These are phyloP conservation scores for Ligdia adustata DNA, from an alignment of 2,888 invertebrate species.

Conservation along the genomic window DNA sequence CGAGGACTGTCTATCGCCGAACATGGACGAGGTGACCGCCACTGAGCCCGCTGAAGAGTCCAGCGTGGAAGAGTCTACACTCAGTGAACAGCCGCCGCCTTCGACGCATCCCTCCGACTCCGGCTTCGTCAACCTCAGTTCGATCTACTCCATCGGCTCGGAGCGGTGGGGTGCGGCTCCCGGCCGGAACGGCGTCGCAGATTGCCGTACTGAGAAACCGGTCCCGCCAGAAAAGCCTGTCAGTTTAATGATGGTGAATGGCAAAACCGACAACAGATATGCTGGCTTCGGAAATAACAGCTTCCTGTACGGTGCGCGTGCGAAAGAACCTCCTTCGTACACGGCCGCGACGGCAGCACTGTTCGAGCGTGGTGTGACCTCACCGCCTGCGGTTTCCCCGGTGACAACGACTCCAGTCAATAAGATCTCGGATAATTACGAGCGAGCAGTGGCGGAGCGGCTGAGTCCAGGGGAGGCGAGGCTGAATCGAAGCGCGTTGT, in stretches of 20 bases:
- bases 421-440: constrained; percentile 80
- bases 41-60: constrained; percentile 76
- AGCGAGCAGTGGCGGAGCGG: constrained; percentile 73
- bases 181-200: constrained; percentile 55
- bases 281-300: constrained; percentile 74
- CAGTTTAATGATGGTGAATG: constrained; percentile 77
- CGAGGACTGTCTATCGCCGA: constrained; percentile 87
- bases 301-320: constrained; percentile 69
- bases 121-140: constrained; percentile 75
- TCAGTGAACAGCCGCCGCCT: constrained; percentile 58
- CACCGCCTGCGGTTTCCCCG: constrained; percentile 59
- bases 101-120: constrained; percentile 40
- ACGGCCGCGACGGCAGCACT: constrained; percentile 64
- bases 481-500: constrained; percentile 66
- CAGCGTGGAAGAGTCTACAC: constrained; percentile 72
- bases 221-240: constrained; percentile 78
- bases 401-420: constrained; percentile 69
- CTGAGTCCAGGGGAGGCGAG: constrained; percentile 61
- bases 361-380: constrained; percentile 55
- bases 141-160: constrained; percentile 72
- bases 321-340: constrained; percentile 73
- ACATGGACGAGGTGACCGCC: constrained; percentile 85
- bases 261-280: constrained; percentile 72
- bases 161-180: constrained; percentile 55
- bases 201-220: constrained; percentile 72